Evolutionary conservation across 2,888 invertebrate species (phyloP), one percentile per base, ranked within the genome.

Genomic region (Drosophila mettleri): DNA sequence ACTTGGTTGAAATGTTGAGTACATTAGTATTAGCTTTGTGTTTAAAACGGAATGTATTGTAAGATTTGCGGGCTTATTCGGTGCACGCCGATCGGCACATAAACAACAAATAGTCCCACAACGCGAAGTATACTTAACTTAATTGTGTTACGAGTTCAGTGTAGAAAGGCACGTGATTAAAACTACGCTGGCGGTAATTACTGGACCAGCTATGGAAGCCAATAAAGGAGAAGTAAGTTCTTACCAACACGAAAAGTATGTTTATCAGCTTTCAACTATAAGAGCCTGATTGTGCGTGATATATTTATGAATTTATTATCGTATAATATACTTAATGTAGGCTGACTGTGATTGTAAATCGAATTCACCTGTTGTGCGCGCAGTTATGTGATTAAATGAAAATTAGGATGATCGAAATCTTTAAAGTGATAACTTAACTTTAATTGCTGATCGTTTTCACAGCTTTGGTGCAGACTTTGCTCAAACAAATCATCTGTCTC

Each of bases 181-280:
- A 18, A 24, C 65, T 88, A 80, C 71, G 46, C 18, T 71, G 51
- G 34, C 67, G 43, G 78, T 67, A 67, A 74, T 75, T 63, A 80
- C 66, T 61, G 86, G 80, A 48, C 10, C 78, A 36, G 54, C 59
- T 38, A 18, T 48, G 39, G 69, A 65, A 45, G 63, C 54, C 12
- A 72, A 65, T 60, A 86, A 69, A 62, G 61, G 61, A 55, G 36
- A 71, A 59, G 85, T 85, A 88, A 85, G 85, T 85, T 71, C 55
- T 60, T 57, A 38, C 20, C 29, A 9, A 31, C 14, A 12, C 18
- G 3, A 31, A 41, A 31, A 31, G 29, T 34, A 34, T 12, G 10
- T 48, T 63, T 67, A 67, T 74, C 72, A 62, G 52, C 33, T 14
- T 3, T 10, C 16, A n/a, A 18, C 14, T 31, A 29, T n/a, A 49